Evolutionary conservation across 2,797 vertebrate genomes (phyloP).

Genomic region (Fundulus diaphanus): DNA sequence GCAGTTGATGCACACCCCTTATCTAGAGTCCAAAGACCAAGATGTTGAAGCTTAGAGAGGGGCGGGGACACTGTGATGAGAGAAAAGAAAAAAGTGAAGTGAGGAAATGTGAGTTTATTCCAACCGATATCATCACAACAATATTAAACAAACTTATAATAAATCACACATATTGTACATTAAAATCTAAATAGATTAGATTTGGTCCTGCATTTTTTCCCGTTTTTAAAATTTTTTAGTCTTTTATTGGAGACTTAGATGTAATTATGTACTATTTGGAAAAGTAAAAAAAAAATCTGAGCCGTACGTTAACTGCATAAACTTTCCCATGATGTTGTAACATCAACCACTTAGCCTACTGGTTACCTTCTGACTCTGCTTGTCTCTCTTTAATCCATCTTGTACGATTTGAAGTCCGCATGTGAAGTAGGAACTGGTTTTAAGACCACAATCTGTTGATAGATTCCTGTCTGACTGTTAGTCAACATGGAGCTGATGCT

Average conservation of each 20-base stretch:
- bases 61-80: too few relatives aligned
- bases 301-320: not conserved
- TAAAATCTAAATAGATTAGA: not conserved
- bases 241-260: not conserved
- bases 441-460: not conserved
- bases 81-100: too few relatives aligned
- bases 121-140: not conserved
- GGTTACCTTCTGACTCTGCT: not conserved
- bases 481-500: constrained; percentile 17
- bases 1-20: too few relatives aligned
- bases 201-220: not conserved
- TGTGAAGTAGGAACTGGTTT: constrained; percentile 4
- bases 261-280: not conserved
- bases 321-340: not conserved
- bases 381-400: not conserved
- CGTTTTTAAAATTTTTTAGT: too few relatives aligned
- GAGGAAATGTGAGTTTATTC: not conserved
- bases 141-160: not conserved
- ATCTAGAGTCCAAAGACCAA: too few relatives aligned
- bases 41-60: too few relatives aligned
- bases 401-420: constrained; percentile 16
- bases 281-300: not conserved
- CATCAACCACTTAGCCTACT: not conserved
- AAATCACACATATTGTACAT: too few relatives aligned
- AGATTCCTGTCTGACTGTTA: constrained; percentile 22